Base-by-base conservation (phyloP, 1,140 invertebrate genomes). In the Ceratosolen solmsi region DNA sequence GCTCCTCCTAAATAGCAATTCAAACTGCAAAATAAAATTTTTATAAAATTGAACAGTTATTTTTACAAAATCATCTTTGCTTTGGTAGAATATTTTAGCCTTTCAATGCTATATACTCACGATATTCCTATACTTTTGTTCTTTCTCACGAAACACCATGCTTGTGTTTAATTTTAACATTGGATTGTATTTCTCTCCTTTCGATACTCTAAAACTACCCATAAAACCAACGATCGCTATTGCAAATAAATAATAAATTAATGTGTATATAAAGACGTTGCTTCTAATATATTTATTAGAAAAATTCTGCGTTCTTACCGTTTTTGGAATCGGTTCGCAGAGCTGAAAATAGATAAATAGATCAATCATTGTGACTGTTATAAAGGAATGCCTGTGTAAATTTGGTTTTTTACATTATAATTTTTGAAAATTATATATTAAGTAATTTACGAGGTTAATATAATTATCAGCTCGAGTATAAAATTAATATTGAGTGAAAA, bases 161-260 rank as follows among this genome's bases (percentile, higher is more conserved):
- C 93, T 93, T 0, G 91, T 92, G 49, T 91, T 92, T 49, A 93
- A 86, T 60, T 92, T 91, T 41, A 95, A 86, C 85, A 91, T 91
- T n/a, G 92, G 90, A 82, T 92, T 90, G 84, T 94, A 96, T 11
- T 93, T 92, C 86, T 96, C 95, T 1, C 95, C 95, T 71, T 92
- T 92, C 0, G 92, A 90, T 36, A 96, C 93, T 83, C 94, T 92
- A 72, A 96, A 92, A 82, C 93, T 94, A 70, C 95, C 95, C 82
- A 93, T 92, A 87, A 95, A 96, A 20, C 93, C 92, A 82, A 95
- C 91, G 82, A 94, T 93, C 79, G 93, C 95, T 96, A 91, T 51
- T 91, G 90, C 84, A 87, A 84, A 79, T 63, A 82, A 49, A 63
- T 20, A 41, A 78, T 79, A 68, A 30, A 22, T 51, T 49, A 46